Base-by-base conservation (phyloP, 2,888 invertebrate genomes). In the Drepanosiphum platanoidis region DNA sequence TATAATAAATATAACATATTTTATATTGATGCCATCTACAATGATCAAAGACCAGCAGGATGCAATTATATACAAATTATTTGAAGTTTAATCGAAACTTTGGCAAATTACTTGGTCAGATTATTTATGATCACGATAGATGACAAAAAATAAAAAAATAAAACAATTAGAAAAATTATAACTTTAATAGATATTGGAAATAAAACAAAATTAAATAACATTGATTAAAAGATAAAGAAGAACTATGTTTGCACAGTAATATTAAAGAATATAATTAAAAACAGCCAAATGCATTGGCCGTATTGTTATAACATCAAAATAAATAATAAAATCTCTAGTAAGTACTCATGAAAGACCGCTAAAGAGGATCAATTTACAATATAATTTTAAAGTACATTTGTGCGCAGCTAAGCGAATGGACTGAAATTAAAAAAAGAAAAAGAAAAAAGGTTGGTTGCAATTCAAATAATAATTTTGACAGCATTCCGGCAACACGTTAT, bases 341-440 rank as follows among this genome's bases (percentile, higher is more conserved):
- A 77, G 77, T 77, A 77, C 77, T 61, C 34, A 77, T 61, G 9
- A 18, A 77, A 61, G 61, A 61, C 77, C 77, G 61, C 77, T 61
- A 39, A 52, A 36, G 11, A 77, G 3, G 77, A 77, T 74, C 36
- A 39, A 77, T 61, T 30, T 36, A 18, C 39, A 61, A 0, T 36
- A 61, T 15, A 61, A 11, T 4, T 61, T 61, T 61, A 77, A 36
- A 61, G 77, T 77, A 77, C 77, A 61, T 61, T 61, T 77, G 77
- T 77, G 61, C 77, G 39, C n/a, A 52, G 32, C 15, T 52, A 32
- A 15, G 46, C 13, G 18, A 42, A 42, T 9, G 11, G 42, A 22
- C 5, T 52, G 61, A 1, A 58, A 5, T 64, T 13, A 64, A 30
- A 61, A 3, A 61, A 8, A 61, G 27, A 27, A 27, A 27, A n/a